Conservation (phyloP, 2,113 vertebrate genomes). For the Rhizomys pruinosus region DNA sequence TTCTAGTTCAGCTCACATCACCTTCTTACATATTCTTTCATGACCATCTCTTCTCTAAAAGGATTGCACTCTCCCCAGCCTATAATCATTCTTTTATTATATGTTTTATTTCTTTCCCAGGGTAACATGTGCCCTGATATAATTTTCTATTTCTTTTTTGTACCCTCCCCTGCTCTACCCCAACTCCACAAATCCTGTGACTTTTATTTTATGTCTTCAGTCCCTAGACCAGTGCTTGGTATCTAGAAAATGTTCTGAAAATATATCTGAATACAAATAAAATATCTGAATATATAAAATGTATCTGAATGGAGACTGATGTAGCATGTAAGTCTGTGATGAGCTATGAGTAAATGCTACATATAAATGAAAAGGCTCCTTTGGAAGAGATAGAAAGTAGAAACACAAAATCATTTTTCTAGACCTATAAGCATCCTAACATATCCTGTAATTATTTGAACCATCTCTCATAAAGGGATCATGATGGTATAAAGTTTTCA, state of each 20-base stretch:
- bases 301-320: neutral
- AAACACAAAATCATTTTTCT: slow-evolving; percentile 2
- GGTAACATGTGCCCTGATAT: neutral
- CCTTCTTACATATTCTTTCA: neutral
- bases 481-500: neutral
- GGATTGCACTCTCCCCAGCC: neutral
- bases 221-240: slow-evolving; percentile 11
- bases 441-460: slow-evolving; percentile 19
- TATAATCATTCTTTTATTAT: neutral
- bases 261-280: slow-evolving; percentile 30
- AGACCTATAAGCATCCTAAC: neutral
- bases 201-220: slow-evolving; percentile 39
- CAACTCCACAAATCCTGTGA: neutral
- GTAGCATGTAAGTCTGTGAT: neutral
- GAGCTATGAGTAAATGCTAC: neutral
- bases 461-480: neutral
- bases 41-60: slow-evolving; percentile 2
- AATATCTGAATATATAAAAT: too few relatives aligned
- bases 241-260: slow-evolving; percentile 39
- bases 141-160: slow-evolving; percentile 36
- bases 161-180: neutral
- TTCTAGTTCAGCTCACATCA: neutral
- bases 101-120: slow-evolving; percentile 11
- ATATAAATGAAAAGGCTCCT: slow-evolving; percentile 8
- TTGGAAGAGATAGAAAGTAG: neutral